A percentile compares a stretch with the other conserved stretches of the same genome.
Conservation (phyloP, 92 coral and sea anemone species). For the Montipora capitata region DNA sequence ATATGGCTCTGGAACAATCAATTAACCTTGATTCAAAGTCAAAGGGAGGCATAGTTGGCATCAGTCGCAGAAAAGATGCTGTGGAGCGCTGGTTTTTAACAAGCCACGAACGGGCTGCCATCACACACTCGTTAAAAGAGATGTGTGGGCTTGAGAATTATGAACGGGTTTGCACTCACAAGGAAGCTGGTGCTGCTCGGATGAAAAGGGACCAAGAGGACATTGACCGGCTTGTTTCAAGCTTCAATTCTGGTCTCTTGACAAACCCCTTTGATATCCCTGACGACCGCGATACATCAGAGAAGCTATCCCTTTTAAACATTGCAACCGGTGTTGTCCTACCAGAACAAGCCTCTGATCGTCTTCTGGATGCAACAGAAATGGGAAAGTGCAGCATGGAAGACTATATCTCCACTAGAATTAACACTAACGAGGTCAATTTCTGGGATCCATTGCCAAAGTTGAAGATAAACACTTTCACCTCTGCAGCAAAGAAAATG, state of each 20-base stretch:
- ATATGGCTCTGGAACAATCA: constrained; percentile 69
- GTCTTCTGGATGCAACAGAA: not conserved
- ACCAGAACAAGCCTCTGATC: constrained; percentile 40
- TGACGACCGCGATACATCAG: not conserved
- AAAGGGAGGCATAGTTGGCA: constrained; percentile 52
- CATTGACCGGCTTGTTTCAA: constrained; percentile 35
- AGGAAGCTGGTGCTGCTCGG: constrained; percentile 50
- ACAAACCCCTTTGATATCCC: constrained; percentile 31
- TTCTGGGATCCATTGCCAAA: constrained; percentile 45
- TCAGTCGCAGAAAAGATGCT: constrained; percentile 43
- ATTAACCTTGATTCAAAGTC: constrained; percentile 49
- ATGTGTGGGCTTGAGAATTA: constrained; percentile 24
- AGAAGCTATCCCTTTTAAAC: constrained; percentile 3
- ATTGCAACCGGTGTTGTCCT: constrained; percentile 66
- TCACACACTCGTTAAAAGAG: constrained; percentile 55
- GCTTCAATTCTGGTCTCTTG: constrained; percentile 62
- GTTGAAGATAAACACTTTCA: constrained; percentile 49
- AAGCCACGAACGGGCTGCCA: constrained; percentile 51
- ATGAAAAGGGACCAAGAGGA: constrained; percentile 65
- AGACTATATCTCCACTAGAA: not conserved
- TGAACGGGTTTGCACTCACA: constrained; percentile 38
- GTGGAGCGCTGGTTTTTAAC: constrained; percentile 66
- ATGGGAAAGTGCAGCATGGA: constrained; percentile 37
- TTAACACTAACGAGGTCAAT: constrained; percentile 27
- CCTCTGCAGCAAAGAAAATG: constrained; percentile 28